These are phyloP conservation scores for Cryptocephalus primarius DNA, from an alignment of 2,888 invertebrate genomes.

Conservation along the genomic window DNA sequence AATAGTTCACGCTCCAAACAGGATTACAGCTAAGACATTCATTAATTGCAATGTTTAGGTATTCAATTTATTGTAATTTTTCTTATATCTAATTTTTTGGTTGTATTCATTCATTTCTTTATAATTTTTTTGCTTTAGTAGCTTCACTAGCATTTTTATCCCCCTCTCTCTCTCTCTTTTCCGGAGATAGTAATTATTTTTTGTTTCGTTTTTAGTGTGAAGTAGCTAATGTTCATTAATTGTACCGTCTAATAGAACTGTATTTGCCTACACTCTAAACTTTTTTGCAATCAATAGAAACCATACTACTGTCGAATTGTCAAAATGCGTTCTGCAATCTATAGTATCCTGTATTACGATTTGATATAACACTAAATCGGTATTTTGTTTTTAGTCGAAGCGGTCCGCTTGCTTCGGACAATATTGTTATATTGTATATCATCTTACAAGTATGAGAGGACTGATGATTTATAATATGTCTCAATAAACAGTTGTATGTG, in stretches of 20 bases:
- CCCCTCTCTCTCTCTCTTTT: slow-evolving; percentile 24
- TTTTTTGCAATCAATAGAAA: slow-evolving; percentile 12
- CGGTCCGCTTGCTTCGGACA: slow-evolving; percentile 17
- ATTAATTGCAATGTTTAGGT: slow-evolving; percentile 30
- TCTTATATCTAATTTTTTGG: slow-evolving; percentile 14
- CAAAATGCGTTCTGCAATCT: slow-evolving; percentile 11
- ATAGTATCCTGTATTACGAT: slow-evolving; percentile 14
- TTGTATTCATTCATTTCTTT: slow-evolving; percentile 17
- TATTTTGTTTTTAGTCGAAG: slow-evolving; percentile 13
- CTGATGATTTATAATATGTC: slow-evolving; percentile 43
- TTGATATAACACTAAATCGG: slow-evolving; percentile 13
- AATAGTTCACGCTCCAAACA: slow-evolving; percentile 23
- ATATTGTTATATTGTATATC: slow-evolving; percentile 28
- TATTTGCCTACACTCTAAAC: slow-evolving; percentile 24
- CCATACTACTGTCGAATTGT: slow-evolving; percentile 14
- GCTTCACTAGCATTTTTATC: slow-evolving; percentile 24
- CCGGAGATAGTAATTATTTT: slow-evolving; percentile 16
- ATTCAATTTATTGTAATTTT: slow-evolving; percentile 16
- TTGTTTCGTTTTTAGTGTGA: slow-evolving; percentile 30
- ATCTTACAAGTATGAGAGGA: slow-evolving; percentile 32
- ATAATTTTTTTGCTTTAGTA: slow-evolving; percentile 26
- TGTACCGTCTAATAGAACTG: slow-evolving; percentile 23
- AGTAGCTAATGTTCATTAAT: slow-evolving; percentile 32
- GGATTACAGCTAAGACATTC: slow-evolving; percentile 35
- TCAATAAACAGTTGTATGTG: slow-evolving; percentile 57